Percentiles rank a stretch among this genome's conserved stretches.
phyloP scores from a whole-genome alignment of 2,888 invertebrate species.

The Limnephilus marmoratus region DNA sequence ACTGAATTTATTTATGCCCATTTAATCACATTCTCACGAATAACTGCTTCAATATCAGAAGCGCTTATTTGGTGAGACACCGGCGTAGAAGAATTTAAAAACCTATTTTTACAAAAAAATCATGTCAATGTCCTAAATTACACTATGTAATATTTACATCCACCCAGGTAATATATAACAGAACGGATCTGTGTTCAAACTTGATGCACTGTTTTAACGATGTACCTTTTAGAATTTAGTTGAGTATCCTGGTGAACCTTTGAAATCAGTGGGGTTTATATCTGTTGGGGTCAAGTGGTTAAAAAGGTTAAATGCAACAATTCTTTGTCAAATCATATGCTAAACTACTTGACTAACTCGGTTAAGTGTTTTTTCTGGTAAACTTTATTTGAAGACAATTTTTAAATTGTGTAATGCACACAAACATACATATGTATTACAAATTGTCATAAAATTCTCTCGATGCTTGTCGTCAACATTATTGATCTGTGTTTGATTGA shows the following conservation, averaged over 20 bases:
- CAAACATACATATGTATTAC: not conserved
- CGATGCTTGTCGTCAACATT: not conserved
- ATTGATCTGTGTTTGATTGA: not conserved
- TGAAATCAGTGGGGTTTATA: not conserved
- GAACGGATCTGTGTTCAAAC: not conserved
- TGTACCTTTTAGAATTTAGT: not conserved
- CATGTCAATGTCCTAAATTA: not conserved
- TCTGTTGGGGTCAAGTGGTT: not conserved
- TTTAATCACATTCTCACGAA: slow-evolving; percentile 4
- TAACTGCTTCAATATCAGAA: not conserved
- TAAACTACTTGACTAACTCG: not conserved
- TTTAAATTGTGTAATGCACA: not conserved
- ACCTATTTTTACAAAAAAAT: not conserved
- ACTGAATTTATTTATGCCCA: slow-evolving; percentile 33
- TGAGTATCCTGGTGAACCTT: not conserved
- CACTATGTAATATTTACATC: not conserved
- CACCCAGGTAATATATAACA: not conserved
- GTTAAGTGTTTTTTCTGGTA: not conserved
- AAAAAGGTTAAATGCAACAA: not conserved
- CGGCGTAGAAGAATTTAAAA: not conserved
- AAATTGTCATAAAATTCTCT: not conserved
- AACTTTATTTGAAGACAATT: not conserved
- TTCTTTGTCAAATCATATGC: not conserved
- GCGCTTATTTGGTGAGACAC: not conserved
- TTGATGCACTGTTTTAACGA: no score